Evolutionary conservation across 1,140 invertebrate species (phyloP).

Genomic region (Zaprionus tsacasi): DNA sequence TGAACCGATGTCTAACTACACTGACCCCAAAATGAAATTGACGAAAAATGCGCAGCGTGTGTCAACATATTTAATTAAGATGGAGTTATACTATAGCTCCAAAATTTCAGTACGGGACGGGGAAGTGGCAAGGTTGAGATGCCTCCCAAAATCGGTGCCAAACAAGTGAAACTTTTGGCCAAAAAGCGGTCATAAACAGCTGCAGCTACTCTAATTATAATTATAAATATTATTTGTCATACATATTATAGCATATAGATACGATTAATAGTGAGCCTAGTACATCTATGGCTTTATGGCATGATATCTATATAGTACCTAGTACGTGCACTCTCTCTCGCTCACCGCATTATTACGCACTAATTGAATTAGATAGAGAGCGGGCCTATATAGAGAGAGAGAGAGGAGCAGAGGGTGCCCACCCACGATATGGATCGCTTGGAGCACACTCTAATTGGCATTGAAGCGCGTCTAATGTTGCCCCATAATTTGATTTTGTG

Average conservation of each 20-base stretch:
- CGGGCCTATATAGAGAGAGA: neutral
- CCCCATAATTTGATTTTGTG: slow-evolving; percentile 41
- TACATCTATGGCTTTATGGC: slow-evolving; percentile 4
- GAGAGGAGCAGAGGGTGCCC: neutral
- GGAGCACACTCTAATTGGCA: slow-evolving; percentile 44
- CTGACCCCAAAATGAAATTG: slow-evolving; percentile 36
- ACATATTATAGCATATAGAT: neutral
- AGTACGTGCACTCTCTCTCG: slow-evolving; percentile 53
- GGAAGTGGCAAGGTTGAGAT: neutral
- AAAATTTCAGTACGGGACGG: neutral
- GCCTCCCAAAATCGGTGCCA: neutral
- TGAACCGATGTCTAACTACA: slow-evolving; percentile 27
- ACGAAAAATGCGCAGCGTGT: slow-evolving; percentile 22
- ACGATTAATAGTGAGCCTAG: neutral
- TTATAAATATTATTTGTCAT: neutral
- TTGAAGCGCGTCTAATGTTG: slow-evolving; percentile 50
- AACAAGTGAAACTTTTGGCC: neutral
- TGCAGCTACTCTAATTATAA: neutral
- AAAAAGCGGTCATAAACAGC: neutral
- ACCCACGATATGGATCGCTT: slow-evolving; percentile 36
- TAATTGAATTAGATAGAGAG: slow-evolving; percentile 67
- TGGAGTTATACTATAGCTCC: neutral
- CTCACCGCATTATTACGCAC: slow-evolving; percentile 56
- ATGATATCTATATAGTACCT: neutral
- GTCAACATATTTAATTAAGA: slow-evolving; percentile 45